Evolutionary conservation across 2,888 invertebrate species (phyloP), one percentile per base, ranked within the genome.

Genomic region (Scaptodrosophila latifasciaeformis): DNA sequence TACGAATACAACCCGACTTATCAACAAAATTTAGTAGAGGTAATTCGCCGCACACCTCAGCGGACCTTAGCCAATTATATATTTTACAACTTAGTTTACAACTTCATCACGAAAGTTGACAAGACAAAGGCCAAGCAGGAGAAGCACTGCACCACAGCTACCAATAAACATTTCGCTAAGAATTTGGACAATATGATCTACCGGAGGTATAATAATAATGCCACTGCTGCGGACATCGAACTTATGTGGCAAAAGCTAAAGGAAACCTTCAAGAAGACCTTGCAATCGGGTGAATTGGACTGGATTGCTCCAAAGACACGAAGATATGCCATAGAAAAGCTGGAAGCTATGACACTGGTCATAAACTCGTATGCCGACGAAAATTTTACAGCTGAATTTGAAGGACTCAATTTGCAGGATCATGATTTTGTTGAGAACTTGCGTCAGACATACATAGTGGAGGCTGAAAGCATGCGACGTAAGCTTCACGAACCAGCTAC

Each of bases 131-230:
- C 58, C 1, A 54, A 56, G 2, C 62, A 70, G 2, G 54, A 62
- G 1, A 15, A 62, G 0, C 39, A 51, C 2, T 85, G 85, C 52
- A 54, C 81, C 1, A 52, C 59, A 1, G 46, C 54, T 2, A 74
- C 78, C 0, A 80, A 74, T 31, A 49, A 69, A 15, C 47, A 67
- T 40, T 85, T 85, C 12, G 56, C 85, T 9, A 84, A 82, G 42
- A 76, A 74, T 10, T 53, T 86, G 9, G 84, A 86, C 30, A 84
- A 84, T 13, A 79, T 86, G 68, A 66, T 83, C 35, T 78, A 76
- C 45, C 67, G 85, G 0, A 67, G 58, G 5, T 68, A 70, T 54
- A 80, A 76, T 43, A 77, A 64, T 13, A 62, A 70, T 0, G 62
- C 55, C 30, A 79, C 76, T 0, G 71, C 74, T 12, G 15, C 49